These are phyloP conservation scores for Phyllotis vaccarum DNA, from an alignment of 2,797 vertebrate species.

Conservation along the genomic window DNA sequence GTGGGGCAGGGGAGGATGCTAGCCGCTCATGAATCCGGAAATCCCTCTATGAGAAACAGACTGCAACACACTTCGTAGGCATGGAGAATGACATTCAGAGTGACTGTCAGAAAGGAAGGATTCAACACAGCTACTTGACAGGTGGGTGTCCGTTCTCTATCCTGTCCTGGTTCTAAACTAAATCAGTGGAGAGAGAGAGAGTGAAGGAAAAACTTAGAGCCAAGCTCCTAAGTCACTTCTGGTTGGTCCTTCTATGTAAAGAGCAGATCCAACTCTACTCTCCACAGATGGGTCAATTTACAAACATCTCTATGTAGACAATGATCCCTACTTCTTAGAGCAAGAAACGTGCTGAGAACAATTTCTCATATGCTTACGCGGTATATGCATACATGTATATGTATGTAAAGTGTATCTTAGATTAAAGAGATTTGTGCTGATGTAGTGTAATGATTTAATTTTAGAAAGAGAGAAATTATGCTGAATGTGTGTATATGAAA, in stretches of 20 bases:
- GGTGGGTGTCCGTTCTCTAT: too few species aligned
- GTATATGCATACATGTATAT: neutral
- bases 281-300: neutral
- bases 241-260: neutral
- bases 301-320: neutral
- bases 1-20: too few species aligned
- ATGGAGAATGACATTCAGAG: neutral
- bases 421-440: neutral
- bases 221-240: neutral
- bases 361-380: neutral
- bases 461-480: neutral
- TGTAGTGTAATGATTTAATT: neutral
- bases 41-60: neutral
- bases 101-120: neutral
- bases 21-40: neutral
- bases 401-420: neutral
- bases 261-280: neutral
- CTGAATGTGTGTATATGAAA: neutral
- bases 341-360: conserved; percentile 9
- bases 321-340: neutral
- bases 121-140: accelerated
- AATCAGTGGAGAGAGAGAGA: too few species aligned
- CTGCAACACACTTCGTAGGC: neutral
- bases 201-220: neutral
- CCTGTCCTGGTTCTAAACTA: neutral